Percentiles rank a stretch among this genome's conserved stretches.
phyloP scores from a whole-genome alignment of 2,888 invertebrate species.

The Ligdia adustata region DNA sequence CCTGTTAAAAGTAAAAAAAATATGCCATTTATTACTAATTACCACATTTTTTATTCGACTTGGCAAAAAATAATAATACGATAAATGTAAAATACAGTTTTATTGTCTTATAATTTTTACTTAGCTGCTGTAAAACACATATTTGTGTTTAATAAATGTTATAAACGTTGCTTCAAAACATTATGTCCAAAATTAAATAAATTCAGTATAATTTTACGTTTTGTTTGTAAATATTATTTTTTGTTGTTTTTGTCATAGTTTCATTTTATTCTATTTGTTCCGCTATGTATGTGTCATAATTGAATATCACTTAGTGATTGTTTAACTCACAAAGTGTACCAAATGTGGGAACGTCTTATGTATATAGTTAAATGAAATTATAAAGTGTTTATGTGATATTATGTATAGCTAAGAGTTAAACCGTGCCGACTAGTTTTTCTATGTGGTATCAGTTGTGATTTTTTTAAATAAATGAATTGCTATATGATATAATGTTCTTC shows the following conservation, averaged over 20 bases:
- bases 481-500: slow-evolving; percentile 50
- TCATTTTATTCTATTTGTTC: slow-evolving; percentile 30
- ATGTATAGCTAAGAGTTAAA: slow-evolving; percentile 82
- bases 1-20: slow-evolving; percentile 20
- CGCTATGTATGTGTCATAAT: slow-evolving; percentile 33
- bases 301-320: slow-evolving; percentile 54
- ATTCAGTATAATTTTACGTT: background rate
- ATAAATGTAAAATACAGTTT: no score
- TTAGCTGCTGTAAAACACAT: no score
- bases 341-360: slow-evolving; percentile 65
- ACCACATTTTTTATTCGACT: no score
- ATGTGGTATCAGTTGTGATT: slow-evolving; percentile 84
- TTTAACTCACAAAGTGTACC: slow-evolving; percentile 66
- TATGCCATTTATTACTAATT: no score
- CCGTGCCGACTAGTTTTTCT: slow-evolving; percentile 84
- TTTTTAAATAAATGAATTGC: slow-evolving; percentile 79
- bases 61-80: no score
- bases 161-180: no score
- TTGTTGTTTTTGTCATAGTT: slow-evolving; percentile 25
- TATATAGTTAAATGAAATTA: slow-evolving; percentile 78
- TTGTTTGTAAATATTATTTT: slow-evolving; percentile 19
- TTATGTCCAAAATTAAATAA: no score
- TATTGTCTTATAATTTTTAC: no score
- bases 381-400: slow-evolving; percentile 83
- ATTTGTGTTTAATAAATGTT: no score